Conservation (phyloP, 2,797 vertebrate genomes). For the Huso huso region DNA sequence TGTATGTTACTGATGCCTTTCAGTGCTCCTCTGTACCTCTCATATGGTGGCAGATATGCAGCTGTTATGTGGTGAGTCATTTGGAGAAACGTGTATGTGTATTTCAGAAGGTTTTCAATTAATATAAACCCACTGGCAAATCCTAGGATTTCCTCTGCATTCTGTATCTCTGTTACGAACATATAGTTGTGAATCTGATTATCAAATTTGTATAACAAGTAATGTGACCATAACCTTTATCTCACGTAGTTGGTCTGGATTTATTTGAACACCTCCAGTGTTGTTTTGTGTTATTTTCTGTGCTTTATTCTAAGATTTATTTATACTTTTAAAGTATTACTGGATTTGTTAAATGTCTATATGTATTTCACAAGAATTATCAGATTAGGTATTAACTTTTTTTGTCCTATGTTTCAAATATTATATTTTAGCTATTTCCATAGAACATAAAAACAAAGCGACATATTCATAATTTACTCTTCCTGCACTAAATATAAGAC, state of each 20-base stretch:
- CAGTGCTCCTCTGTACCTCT: slow-evolving; percentile 65
- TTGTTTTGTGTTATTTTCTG: slow-evolving; percentile 34
- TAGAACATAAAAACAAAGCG: slow-evolving; percentile 19
- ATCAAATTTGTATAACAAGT: slow-evolving; percentile 52
- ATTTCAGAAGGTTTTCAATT: slow-evolving; percentile 75
- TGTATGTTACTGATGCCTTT: slow-evolving; percentile 75
- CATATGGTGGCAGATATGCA: slow-evolving; percentile 52
- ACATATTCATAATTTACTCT: slow-evolving; percentile 11
- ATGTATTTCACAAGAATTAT: slow-evolving; percentile 45
- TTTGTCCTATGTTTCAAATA: slow-evolving; percentile 42
- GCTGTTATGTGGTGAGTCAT: slow-evolving; percentile 68
- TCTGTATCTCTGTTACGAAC: slow-evolving; percentile 74
- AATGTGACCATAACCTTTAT: slow-evolving; percentile 52
- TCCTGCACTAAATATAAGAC: slow-evolving; percentile 10
- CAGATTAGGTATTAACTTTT: slow-evolving; percentile 48
- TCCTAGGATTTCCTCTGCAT: slow-evolving; percentile 60
- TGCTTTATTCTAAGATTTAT: slow-evolving; percentile 68
- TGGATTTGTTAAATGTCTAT: slow-evolving; percentile 50
- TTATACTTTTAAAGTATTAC: slow-evolving; percentile 55
- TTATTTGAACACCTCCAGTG: slow-evolving; percentile 37
- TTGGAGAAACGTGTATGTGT: slow-evolving; percentile 69
- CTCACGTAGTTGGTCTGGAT: slow-evolving; percentile 43
- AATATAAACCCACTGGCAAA: slow-evolving; percentile 74
- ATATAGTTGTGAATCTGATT: slow-evolving; percentile 63
- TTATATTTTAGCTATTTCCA: slow-evolving; percentile 64